A percentile compares a stretch with the other conserved stretches of the same genome.
phyloP scores from a whole-genome alignment of 2,888 invertebrate species.

The Acanthopleura granulata region DNA sequence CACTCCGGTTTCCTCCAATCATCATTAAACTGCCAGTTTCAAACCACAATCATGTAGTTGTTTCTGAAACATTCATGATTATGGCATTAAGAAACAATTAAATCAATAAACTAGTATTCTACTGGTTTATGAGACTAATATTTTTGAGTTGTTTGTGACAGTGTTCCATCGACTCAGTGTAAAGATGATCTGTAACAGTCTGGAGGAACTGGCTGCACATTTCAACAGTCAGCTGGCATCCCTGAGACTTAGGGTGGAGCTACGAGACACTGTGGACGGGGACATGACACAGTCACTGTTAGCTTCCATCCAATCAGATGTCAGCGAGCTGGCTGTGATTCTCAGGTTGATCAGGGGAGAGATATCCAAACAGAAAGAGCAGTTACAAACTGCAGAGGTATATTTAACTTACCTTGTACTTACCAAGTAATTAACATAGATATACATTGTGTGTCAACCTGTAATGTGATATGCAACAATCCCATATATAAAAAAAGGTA shows the following conservation, averaged over 20 bases:
- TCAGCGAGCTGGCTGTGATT: constrained; percentile 20
- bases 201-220: constrained; percentile 32
- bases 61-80: too few species aligned
- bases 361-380: constrained; percentile 25
- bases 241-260: constrained; percentile 31
- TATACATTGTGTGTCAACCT: too few species aligned
- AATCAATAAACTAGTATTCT: too few species aligned
- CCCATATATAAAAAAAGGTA: too few species aligned
- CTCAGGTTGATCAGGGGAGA: constrained; percentile 23
- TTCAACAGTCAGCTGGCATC: constrained; percentile 35
- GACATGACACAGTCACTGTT: constrained; percentile 21
- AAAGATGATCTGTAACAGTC: constrained; percentile 30
- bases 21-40: too few species aligned
- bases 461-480: too few species aligned
- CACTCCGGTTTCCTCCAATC: too few species aligned
- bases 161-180: neutral
- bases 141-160: too few species aligned
- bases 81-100: too few species aligned
- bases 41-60: too few species aligned
- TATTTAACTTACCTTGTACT: neutral
- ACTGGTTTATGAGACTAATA: too few species aligned
- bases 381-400: constrained; percentile 28
- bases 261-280: constrained; percentile 32
- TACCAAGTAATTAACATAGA: too few species aligned
- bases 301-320: neutral